Evolutionary conservation across 2,888 invertebrate genomes (phyloP).

Genomic region (Apoderus coryli): DNA sequence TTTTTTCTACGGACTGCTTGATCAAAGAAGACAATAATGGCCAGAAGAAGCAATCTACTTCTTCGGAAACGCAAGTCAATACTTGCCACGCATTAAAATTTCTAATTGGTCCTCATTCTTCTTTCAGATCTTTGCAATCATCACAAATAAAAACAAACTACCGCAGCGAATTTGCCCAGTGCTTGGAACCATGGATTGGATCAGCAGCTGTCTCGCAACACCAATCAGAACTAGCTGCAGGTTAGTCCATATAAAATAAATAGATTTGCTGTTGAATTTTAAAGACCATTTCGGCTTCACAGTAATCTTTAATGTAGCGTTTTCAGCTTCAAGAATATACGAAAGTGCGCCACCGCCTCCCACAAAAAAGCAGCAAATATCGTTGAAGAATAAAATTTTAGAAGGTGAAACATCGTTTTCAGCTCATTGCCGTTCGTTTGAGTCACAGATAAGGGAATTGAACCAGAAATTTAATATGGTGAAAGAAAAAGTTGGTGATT

Average conservation of each 20-base stretch:
- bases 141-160: conserved; percentile 42
- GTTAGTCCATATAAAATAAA: too few species aligned
- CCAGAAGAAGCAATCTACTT: too few species aligned
- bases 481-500: conserved; percentile 48
- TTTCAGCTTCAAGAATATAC: conserved; percentile 27
- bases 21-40: too few species aligned
- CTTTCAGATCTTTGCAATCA: conserved; percentile 36
- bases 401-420: conserved; percentile 45
- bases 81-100: too few species aligned
- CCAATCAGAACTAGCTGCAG: conserved; percentile 30
- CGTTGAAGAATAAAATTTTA: conserved; percentile 30
- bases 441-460: conserved; percentile 42
- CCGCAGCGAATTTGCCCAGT: conserved; percentile 46
- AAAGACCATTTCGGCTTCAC: too few species aligned
- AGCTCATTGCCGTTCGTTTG: conserved; percentile 46
- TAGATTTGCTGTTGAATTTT: too few species aligned
- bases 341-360: conserved; percentile 28
- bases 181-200: conserved; percentile 45
- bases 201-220: conserved; percentile 32
- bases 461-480: conserved; percentile 44
- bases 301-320: too few species aligned
- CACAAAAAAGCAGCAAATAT: conserved; percentile 30
- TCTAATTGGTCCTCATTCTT: conserved; percentile 1
- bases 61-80: too few species aligned
- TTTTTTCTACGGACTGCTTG: too few species aligned